phyloP scores from a whole-genome alignment of 2,888 invertebrate species.

The Pristionchus mayeri region DNA sequence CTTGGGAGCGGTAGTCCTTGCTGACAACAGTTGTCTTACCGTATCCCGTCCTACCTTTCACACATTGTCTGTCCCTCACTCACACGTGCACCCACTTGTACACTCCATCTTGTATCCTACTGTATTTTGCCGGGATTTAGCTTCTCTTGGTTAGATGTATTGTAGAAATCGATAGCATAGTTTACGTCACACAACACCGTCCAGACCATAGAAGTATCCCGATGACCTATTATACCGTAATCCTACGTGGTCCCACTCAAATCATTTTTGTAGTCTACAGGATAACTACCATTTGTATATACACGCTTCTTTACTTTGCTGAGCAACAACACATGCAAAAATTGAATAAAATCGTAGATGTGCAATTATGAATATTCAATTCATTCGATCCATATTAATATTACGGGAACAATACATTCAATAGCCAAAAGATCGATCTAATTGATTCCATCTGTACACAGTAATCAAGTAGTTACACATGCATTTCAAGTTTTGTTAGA shows the following conservation, averaged over 20 bases:
- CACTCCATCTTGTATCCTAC: slow-evolving; percentile 6
- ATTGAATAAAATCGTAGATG: slow-evolving; percentile 13
- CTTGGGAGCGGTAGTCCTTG: background rate
- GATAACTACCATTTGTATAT: slow-evolving; percentile 13
- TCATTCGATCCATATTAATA: slow-evolving; percentile 12
- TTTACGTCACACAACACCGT: slow-evolving; percentile 11
- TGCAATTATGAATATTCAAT: background rate
- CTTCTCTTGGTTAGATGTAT: background rate
- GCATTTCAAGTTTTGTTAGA: slow-evolving; percentile 42
- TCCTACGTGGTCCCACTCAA: slow-evolving; percentile 13
- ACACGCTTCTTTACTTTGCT: slow-evolving; percentile 30
- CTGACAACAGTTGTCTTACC: background rate
- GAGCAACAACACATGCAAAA: slow-evolving; percentile 28
- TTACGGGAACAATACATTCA: background rate
- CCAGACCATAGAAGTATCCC: slow-evolving; percentile 40
- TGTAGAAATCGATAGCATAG: background rate
- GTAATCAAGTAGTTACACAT: slow-evolving; percentile 34
- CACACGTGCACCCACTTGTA: slow-evolving; percentile 8
- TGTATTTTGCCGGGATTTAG: slow-evolving; percentile 34
- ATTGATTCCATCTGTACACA: slow-evolving; percentile 23
- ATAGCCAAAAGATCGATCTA: background rate
- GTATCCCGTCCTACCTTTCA: background rate
- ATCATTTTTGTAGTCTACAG: background rate
- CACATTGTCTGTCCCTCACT: background rate
- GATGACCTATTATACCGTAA: slow-evolving; percentile 30